Evolutionary conservation across 2,797 vertebrate species (phyloP).

Genomic region (Micrastur ruficollis): DNA sequence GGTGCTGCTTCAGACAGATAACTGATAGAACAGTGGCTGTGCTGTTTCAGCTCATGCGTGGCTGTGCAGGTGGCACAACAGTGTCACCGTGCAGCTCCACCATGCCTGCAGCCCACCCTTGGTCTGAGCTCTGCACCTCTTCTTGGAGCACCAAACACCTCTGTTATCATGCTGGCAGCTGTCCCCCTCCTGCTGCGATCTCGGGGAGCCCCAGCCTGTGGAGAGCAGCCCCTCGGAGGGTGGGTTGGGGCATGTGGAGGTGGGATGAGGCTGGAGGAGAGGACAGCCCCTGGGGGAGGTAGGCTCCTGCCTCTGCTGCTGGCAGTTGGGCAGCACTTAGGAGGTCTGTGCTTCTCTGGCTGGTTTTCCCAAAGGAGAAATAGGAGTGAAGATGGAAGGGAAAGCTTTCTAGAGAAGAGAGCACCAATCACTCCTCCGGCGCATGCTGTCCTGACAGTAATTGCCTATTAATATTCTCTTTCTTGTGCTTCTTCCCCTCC

Average conservation of each 20-base stretch:
- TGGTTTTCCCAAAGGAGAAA: neutral
- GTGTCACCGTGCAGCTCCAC: fast-evolving
- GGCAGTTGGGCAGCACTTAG: neutral
- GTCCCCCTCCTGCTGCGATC: fast-evolving
- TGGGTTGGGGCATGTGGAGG: fast-evolving
- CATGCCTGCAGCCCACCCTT: too few relatives aligned
- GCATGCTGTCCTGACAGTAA: neutral
- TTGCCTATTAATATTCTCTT: neutral
- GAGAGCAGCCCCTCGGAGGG: neutral
- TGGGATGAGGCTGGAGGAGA: neutral
- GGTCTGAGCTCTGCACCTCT: neutral
- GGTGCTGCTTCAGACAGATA: neutral
- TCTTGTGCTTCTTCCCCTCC: neutral
- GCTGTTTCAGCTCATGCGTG: fast-evolving
- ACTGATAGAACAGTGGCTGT: neutral
- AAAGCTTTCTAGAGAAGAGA: neutral
- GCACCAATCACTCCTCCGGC: neutral
- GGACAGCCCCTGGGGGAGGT: neutral
- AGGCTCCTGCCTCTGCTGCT: neutral
- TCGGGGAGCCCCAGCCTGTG: neutral
- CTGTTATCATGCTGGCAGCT: neutral
- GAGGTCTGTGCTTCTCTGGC: neutral
- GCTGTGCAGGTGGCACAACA: neutral
- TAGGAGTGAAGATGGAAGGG: neutral
- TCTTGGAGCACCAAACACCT: neutral